phyloP scores from a whole-genome alignment of 2,113 vertebrate genomes.

The Pyxicephalus adspersus region DNA sequence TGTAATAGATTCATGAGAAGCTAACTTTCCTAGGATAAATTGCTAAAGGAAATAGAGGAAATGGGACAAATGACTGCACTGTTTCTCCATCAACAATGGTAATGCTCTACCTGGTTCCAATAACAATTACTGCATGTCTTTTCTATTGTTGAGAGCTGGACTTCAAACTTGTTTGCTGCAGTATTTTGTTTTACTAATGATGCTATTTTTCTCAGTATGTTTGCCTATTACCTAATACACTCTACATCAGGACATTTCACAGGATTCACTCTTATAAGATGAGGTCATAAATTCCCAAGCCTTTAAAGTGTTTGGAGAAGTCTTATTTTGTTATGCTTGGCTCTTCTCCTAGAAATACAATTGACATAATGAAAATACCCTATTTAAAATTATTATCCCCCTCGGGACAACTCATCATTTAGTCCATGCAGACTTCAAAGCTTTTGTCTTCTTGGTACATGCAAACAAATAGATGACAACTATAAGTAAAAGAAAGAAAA shows the following conservation, averaged over 20 bases:
- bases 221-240: conserved; percentile 43
- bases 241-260: conserved; percentile 38
- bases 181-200: conserved; percentile 40
- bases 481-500: conserved; percentile 2
- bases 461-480: background rate
- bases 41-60: conserved; percentile 28
- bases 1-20: too few relatives aligned
- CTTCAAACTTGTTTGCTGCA: conserved; percentile 8
- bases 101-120: conserved; percentile 36
- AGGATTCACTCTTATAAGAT: conserved; percentile 49
- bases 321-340: conserved; percentile 49
- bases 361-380: conserved; percentile 43
- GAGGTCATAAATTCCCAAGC: conserved; percentile 47
- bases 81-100: conserved; percentile 16
- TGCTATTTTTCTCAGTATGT: conserved; percentile 32
- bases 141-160: conserved; percentile 14
- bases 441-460: background rate
- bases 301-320: conserved; percentile 42
- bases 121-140: conserved; percentile 38
- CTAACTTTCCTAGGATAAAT: background rate
- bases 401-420: conserved; percentile 21
- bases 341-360: conserved; percentile 48
- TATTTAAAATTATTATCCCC: conserved; percentile 35
- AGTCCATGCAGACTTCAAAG: conserved; percentile 22
- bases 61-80: conserved; percentile 4